Evolutionary conservation across 2,888 invertebrate genomes (phyloP).

Genomic region (Pollenia griseotomentosa): DNA sequence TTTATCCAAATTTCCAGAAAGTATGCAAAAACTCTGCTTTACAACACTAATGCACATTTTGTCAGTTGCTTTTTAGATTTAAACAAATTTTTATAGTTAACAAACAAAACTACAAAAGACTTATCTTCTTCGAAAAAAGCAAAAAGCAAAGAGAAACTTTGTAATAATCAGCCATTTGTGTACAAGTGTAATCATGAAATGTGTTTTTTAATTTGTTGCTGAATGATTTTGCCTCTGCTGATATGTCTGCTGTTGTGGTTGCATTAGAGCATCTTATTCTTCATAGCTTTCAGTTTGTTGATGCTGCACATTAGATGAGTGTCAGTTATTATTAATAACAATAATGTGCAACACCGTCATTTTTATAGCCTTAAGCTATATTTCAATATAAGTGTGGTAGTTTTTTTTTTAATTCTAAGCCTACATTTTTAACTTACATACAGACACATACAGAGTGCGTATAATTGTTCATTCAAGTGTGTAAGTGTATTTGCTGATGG

Average conservation of each 20-base stretch:
- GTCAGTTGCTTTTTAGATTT: neutral
- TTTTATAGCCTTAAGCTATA: slow-evolving; percentile 70
- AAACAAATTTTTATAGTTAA: neutral
- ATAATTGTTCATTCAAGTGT: slow-evolving; percentile 40
- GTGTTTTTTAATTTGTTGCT: slow-evolving; percentile 37
- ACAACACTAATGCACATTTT: slow-evolving; percentile 10
- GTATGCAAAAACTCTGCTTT: slow-evolving; percentile 40
- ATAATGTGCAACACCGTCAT: slow-evolving; percentile 74
- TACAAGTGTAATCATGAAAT: slow-evolving; percentile 45
- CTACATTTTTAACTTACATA: slow-evolving; percentile 27
- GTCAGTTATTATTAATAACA: slow-evolving; percentile 77
- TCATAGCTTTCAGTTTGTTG: slow-evolving; percentile 46
- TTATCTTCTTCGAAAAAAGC: neutral
- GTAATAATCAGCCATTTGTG: slow-evolving; percentile 25
- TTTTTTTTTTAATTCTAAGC: slow-evolving; percentile 59
- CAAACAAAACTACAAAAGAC: slow-evolving; percentile 20
- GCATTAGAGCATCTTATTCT: slow-evolving; percentile 49
- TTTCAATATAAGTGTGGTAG: slow-evolving; percentile 67
- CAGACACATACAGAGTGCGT: slow-evolving; percentile 10
- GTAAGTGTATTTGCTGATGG: slow-evolving; percentile 47
- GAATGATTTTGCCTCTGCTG: slow-evolving; percentile 25
- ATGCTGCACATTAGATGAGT: slow-evolving; percentile 74
- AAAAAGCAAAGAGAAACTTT: neutral
- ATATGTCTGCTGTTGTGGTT: neutral
- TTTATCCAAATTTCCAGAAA: slow-evolving; percentile 5